Evolutionary conservation across 1,140 invertebrate species (phyloP).

Genomic region (Mercenaria mercenaria): DNA sequence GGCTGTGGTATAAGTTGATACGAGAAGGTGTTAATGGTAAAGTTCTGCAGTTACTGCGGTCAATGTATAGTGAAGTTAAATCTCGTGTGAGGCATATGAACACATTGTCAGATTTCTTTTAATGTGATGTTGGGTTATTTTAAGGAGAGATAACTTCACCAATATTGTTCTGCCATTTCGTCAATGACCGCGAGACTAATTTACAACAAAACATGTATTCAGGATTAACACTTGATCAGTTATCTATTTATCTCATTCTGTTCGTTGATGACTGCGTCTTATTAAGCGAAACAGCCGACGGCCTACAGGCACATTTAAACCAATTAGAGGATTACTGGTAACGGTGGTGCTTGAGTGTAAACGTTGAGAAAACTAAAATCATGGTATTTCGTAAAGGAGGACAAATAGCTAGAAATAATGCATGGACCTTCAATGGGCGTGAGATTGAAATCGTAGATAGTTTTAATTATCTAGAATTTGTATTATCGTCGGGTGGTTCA

Average conservation of each 20-base stretch:
- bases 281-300: constrained; percentile 18
- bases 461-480: too few species aligned
- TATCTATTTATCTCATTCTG: not conserved
- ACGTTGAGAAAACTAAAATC: too few species aligned
- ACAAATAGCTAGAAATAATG: too few species aligned
- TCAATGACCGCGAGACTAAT: too few species aligned
- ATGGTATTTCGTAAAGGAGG: too few species aligned
- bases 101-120: not conserved
- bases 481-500: too few species aligned
- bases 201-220: not conserved
- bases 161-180: constrained; percentile 10
- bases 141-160: not conserved
- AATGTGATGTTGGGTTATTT: too few species aligned
- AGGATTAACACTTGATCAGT: not conserved
- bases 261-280: constrained; percentile 37
- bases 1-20: not conserved
- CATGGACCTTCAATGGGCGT: too few species aligned
- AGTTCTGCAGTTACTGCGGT: constrained; percentile 12
- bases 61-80: constrained; percentile 43
- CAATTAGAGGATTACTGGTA: constrained; percentile 15
- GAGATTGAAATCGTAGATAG: too few species aligned
- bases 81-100: constrained; percentile 11
- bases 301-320: not conserved
- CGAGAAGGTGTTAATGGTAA: constrained; percentile 33
- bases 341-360: not conserved